Evolutionary conservation across 2,888 invertebrate species (phyloP), one percentile per base, ranked within the genome.

Genomic region (Sussaba pulchella): DNA sequence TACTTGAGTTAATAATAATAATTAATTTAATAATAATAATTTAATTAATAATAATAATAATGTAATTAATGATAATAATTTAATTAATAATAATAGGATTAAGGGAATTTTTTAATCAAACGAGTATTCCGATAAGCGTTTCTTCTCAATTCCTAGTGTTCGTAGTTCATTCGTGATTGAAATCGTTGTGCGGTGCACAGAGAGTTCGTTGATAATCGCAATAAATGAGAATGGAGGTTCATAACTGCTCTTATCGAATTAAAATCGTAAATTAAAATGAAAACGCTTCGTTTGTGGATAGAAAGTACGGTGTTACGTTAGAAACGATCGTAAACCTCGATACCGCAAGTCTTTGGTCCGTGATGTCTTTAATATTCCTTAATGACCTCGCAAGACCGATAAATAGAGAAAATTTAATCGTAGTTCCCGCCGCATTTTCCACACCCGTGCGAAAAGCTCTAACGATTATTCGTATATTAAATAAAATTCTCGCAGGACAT

Each of bases 321-420:
- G 43, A 61, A 54, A 50, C 43, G 74, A 74, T 74, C 74, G 70
- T 81, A 74, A 78, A 81, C 54, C 52, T 69, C 74, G 17, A 72
- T 72, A n/a, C 61, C 54, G 36, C 26, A 31, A 54, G 64, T 71
- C 71, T 54, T 70, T 61, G 50, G 36, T 26, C 66, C 70, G 63
- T 73, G 69, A 73, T 57, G 64, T 47, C 64, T 82, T 78, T 81
- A 82, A 84, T 84, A 82, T 84, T 82, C 81, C 79, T 84, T 84
- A 84, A 84, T 77, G 79, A 77, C 73, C 79, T 57, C 36, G 69
- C 64, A 69, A 77, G 57, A 57, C 63, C 69, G 81, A 84, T 84
- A 81, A 84, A 81, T 81, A 72, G 71, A 81, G 83, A 82, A 83
- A 81, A 83, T 84, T 81, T 83, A 78, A 84, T 84, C 73, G 52